Base-by-base conservation (phyloP, 2,113 vertebrate species). In the Cygnus atratus region DNA sequence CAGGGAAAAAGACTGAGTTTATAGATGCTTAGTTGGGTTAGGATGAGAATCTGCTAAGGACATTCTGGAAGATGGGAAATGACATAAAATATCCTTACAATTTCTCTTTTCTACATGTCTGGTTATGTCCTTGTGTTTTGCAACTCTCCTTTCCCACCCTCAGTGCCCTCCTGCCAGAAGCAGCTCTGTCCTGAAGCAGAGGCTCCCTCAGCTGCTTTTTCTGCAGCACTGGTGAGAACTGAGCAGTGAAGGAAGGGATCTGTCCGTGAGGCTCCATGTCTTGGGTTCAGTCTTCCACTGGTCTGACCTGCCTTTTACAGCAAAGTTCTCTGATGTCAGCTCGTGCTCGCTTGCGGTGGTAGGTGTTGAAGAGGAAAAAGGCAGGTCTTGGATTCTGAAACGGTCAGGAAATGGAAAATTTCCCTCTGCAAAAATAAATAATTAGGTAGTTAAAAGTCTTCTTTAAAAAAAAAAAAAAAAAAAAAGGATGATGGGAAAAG, bases 201-300 rank as follows among this genome's bases (percentile, higher is more conserved):
- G 35, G 68, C 31, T 39, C 59, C 1, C 0, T 9, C 3, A 33
- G 4, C 35, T 41, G 29, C 1, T 43, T 58, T 21, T 26, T 17
- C 7, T 31, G 52, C 13, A 8, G 77, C 21, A 18, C 17, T 6
- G 21, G 37, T 18, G 5, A 17, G 59, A 41, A 26, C 1, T 6
- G 41, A 29, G 58, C 9, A 6, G 26, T 2, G 12, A 25, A 43
- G 41, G 24, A 29, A 46, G 21, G 43, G 50, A 61, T n/a, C 15
- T 3, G 3, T 21, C 66, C 54, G 35, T 3, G 31, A 13, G 20
- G 29, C 18, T 50, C 37, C 46, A 16, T 6, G 0, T 35, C 31
- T 35, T 2, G 3, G 29, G 19, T 22, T 26, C 1, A 0, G 3
- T 7, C 33, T 19, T 11, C 5, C 8, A 3, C 33, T 44, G 4